Conservation (phyloP, 1,140 invertebrate species). For the Neomicropteryx cornuta region DNA sequence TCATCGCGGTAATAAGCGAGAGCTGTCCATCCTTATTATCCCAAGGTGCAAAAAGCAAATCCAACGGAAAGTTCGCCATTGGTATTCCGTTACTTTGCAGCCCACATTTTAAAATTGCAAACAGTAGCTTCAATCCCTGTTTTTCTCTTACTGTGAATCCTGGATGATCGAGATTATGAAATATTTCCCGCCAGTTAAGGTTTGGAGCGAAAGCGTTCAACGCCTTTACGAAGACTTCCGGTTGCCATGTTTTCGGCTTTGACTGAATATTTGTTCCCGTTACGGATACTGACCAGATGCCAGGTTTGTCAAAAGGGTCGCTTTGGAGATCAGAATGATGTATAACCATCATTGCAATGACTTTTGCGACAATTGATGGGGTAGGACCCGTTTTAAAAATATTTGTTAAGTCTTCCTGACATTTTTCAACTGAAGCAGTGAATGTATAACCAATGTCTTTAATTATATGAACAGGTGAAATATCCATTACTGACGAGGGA, state of each 20-base stretch:
- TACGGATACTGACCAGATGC: conserved; percentile 26
- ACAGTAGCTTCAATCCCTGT: conserved; percentile 60
- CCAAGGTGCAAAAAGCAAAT: conserved; percentile 75
- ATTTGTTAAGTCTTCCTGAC: conserved; percentile 59
- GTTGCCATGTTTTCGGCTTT: conserved; percentile 58
- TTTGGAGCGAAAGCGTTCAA: conserved; percentile 73
- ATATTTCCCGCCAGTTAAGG: conserved; percentile 77
- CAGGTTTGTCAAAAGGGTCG: conserved; percentile 44
- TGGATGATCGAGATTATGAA: conserved; percentile 70
- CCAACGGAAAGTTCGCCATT: conserved; percentile 66
- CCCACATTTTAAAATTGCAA: conserved; percentile 61
- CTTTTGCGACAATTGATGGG: conserved; percentile 61
- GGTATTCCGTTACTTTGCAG: conserved; percentile 53
- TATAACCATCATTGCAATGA: conserved; percentile 70
- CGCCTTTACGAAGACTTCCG: conserved; percentile 75
- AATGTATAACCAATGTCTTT: conserved; percentile 77
- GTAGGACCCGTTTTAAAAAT: conserved; percentile 55
- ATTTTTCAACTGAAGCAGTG: conserved; percentile 72
- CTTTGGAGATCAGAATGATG: conserved; percentile 55
- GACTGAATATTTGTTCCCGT: conserved; percentile 13
- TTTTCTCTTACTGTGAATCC: conserved; percentile 76
- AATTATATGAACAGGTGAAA: conserved; percentile 62
- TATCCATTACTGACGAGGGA: conserved; percentile 44
- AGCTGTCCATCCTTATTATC: conserved; percentile 80
- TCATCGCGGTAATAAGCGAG: conserved; percentile 65